Evolutionary conservation across 2,113 vertebrate species (phyloP), one percentile per base, ranked within the genome.

Genomic region (Zingel zingel): DNA sequence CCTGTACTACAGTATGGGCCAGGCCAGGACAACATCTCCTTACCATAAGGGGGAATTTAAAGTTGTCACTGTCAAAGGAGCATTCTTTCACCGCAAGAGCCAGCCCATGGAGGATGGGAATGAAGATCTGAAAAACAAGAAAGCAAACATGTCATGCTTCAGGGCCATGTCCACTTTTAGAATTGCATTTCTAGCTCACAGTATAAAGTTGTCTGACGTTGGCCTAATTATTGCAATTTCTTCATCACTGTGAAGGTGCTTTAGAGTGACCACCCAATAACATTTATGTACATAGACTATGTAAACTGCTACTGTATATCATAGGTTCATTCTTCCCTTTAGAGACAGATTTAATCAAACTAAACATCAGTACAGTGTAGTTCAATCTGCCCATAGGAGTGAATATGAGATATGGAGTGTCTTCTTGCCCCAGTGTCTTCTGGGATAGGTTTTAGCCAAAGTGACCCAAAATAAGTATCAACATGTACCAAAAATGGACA

Each of bases 1-100:
- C 39, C 39, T 39, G 47, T 65, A 10, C 16, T 13, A 10, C 45
- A 58, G 13, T 16, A 43, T 1, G 33, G 8, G 9, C 59, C 51
- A 39, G 53, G 0, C 13, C 6, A 70, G 51, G 36, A 66, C 33
- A 48, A 45, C 11, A 16, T 62, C 27, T 14, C 62, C 95, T 97
- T 96, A 99, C 98, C 98, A 99, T 98, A 45, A 99, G 96, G 11
- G 98, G 98, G 67, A 97, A 99, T 93, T 99, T 99, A 92, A 98
- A 99, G 94, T 98, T 98, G 95, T 99, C 98, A 74, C 97, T 98
- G 76, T 99, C 98, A 6, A 99, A 97, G 80, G 98, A 99, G 91
- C 98, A 98, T 92, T 99, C 98, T 96, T 98, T 99, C 84, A 97
- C 97, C 91, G 98, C 97, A 84, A 95, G 92, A 84, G 96, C 97